Base-by-base conservation (phyloP, 2,888 invertebrate species). In the Acanthosepion esculentum region DNA sequence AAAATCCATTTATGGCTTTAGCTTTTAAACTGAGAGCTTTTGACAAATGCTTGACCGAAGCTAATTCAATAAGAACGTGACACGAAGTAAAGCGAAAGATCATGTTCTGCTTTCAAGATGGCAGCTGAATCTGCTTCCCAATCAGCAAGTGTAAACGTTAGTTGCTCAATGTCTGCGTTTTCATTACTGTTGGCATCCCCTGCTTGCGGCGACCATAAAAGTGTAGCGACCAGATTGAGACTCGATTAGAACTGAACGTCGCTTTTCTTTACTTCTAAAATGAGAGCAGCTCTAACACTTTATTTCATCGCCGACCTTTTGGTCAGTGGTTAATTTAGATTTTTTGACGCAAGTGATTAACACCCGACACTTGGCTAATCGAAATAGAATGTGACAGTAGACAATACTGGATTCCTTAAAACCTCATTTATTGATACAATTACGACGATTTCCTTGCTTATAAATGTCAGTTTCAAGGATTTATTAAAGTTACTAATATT, bases 21-120 rank as follows among this genome's bases (percentile, higher is more conserved):
- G 78, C 78, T n/a, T 78, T 78, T 78, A 78, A 78, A 78, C 78
- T 78, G 78, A 78, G 78, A 15, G 78, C 12, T 78, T 78, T 78
- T 78, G 78, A 78, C 78, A 78, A 78, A 78, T 78, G n/a, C 78
- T 78, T 78, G 78, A 78, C 78, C 78, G 78, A 78, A 78, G 78
- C 23, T 78, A 78, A 78, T 78, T 78, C n/a, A 78, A 78, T 78
- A 23, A 78, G 78, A n/a, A 33, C n/a, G 78, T 78, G 33, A 33
- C 78, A 78, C 1, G 78, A 33, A 33, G 78, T n/a, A n/a, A 5
- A 78, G 12, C 78, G 78, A 78, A 78, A 78, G 78, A 78, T n/a
- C n/a, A 78, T n/a, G 78, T 78, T 78, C 78, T n/a, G 15, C 33
- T 78, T 78, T 78, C 78, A n/a, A 78, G 15, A n/a, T n/a, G n/a